Conservation (phyloP, 2,888 invertebrate species). For the Lasiommata megera region DNA sequence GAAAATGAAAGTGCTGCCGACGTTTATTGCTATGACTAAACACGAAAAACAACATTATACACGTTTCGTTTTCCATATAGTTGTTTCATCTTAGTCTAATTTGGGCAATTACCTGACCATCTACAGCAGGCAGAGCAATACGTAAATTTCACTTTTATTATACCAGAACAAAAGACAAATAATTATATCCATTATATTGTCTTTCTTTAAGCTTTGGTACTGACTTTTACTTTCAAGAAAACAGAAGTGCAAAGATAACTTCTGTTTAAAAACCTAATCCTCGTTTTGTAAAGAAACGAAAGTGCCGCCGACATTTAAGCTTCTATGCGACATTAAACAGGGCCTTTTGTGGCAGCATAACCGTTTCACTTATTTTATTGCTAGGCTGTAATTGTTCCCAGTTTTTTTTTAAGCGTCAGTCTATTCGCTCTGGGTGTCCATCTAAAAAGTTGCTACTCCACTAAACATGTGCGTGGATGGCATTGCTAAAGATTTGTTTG, state of each 20-base stretch:
- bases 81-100: slow-evolving; percentile 36
- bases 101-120: slow-evolving; percentile 10
- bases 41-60: slow-evolving; percentile 1
- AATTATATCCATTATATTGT: not conserved
- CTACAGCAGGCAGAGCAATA: not conserved
- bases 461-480: not conserved
- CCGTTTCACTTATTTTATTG: slow-evolving; percentile 46
- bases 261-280: slow-evolving; percentile 15
- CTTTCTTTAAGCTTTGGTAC: not conserved
- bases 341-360: slow-evolving; percentile 11
- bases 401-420: slow-evolving; percentile 58
- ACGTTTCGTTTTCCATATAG: slow-evolving; percentile 3
- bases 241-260: slow-evolving; percentile 13
- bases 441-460: slow-evolving; percentile 24
- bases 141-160: slow-evolving; percentile 1
- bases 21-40: slow-evolving; percentile 30
- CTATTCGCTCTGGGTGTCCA: slow-evolving; percentile 63
- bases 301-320: slow-evolving; percentile 12
- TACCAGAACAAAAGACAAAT: not conserved
- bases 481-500: not conserved
- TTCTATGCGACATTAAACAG: slow-evolving; percentile 11
- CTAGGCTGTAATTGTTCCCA: slow-evolving; percentile 53
- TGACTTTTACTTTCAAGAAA: slow-evolving; percentile 12
- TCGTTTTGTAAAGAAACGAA: slow-evolving; percentile 7
- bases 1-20: slow-evolving; percentile 55